Evolutionary conservation across 2,888 invertebrate species (phyloP).

Genomic region (Sminthurinus aureus): DNA sequence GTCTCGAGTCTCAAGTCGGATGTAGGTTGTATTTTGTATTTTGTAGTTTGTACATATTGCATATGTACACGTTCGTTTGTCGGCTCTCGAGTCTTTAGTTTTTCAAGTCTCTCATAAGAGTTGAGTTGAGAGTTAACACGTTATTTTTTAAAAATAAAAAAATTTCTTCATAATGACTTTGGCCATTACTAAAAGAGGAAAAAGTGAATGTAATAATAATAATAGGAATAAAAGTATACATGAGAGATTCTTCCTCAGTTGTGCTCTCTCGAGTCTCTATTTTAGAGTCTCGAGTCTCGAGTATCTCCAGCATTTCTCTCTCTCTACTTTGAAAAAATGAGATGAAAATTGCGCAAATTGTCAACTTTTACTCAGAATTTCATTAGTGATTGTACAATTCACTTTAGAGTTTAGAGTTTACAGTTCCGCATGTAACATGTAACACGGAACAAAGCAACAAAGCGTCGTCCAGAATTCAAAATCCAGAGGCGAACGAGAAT

Average conservation of each 20-base stretch:
- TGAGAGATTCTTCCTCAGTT: background rate
- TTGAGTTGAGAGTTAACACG: background rate
- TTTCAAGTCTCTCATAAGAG: background rate
- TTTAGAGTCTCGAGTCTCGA: too few relatives aligned
- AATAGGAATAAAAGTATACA: background rate
- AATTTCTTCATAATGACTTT: slow-evolving; percentile 13
- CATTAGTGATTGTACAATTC: background rate
- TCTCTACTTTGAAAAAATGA: background rate
- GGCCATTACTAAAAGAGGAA: background rate
- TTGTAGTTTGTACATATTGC: too few relatives aligned
- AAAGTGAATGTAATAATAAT: background rate
- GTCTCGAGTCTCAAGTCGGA: background rate
- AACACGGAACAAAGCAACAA: too few relatives aligned
- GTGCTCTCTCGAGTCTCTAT: too few relatives aligned
- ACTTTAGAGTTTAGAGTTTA: too few relatives aligned
- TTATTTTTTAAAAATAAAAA: background rate
- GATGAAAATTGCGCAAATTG: background rate
- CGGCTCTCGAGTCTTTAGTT: background rate
- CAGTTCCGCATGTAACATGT: too few relatives aligned
- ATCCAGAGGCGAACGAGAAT: too few relatives aligned
- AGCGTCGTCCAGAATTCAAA: too few relatives aligned
- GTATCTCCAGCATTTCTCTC: too few relatives aligned
- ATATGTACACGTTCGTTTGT: too few relatives aligned
- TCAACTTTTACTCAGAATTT: background rate
- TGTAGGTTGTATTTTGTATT: too few relatives aligned